Percentiles rank a stretch among this genome's conserved stretches.
phyloP scores from a whole-genome alignment of 1,140 invertebrate species.

The Nephila pilipes region DNA sequence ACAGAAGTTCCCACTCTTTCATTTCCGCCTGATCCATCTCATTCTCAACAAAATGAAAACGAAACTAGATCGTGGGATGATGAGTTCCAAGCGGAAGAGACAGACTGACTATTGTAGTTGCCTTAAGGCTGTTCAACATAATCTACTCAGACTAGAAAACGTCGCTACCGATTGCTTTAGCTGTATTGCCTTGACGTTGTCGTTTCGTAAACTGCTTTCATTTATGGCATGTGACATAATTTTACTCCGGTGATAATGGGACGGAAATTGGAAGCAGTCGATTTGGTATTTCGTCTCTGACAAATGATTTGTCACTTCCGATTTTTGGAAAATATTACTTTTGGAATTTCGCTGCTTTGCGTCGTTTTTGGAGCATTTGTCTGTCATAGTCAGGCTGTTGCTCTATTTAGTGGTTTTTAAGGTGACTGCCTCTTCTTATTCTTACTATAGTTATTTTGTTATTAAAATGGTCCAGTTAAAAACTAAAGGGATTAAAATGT shows the following conservation, averaged over 20 bases:
- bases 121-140: background rate
- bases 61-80: background rate
- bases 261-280: background rate
- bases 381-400: no score
- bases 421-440: no score
- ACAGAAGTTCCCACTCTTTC: background rate
- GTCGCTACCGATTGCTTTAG: background rate
- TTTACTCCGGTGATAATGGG: background rate
- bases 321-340: background rate
- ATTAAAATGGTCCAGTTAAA: no score
- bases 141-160: background rate
- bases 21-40: conserved; percentile 23
- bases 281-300: background rate
- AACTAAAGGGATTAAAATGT: no score
- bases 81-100: conserved; percentile 1
- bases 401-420: no score
- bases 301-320: conserved; percentile 9
- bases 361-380: no score
- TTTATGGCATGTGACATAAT: background rate
- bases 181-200: background rate
- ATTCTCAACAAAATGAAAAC: conserved; percentile 25
- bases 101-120: background rate
- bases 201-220: background rate
- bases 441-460: no score
- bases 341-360: no score